These are phyloP conservation scores for Heterodera schachtii DNA, from an alignment of 1,140 invertebrate genomes.

Conservation along the genomic window DNA sequence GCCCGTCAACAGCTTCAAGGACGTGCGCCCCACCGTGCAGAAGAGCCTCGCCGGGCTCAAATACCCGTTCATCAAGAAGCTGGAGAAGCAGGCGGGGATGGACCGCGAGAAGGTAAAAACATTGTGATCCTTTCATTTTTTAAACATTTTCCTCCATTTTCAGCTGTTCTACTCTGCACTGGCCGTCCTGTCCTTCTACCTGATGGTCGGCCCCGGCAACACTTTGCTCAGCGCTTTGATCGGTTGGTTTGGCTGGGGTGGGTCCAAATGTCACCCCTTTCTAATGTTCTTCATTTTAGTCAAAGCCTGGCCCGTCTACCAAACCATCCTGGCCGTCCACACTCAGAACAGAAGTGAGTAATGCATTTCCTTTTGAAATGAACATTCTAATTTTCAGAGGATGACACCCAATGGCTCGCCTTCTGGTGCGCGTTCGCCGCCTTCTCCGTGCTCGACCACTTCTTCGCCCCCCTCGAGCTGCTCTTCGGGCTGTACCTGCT, in stretches of 20 bases:
- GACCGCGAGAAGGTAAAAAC: constrained; percentile 11
- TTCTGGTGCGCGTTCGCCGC: constrained; percentile 16
- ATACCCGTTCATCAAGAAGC: background rate
- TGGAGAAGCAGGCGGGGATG: constrained; percentile 4
- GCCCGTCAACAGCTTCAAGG: constrained; percentile 14
- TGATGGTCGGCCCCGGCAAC: constrained; percentile 89
- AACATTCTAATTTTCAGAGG: background rate
- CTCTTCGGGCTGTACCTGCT: constrained; percentile 6
- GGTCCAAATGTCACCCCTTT: background rate
- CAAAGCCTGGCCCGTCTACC: constrained; percentile 88
- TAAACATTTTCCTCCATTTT: background rate
- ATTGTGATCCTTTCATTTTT: background rate
- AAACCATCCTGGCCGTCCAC: constrained; percentile 68
- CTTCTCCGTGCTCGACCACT: constrained; percentile 15
- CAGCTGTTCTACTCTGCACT: background rate
- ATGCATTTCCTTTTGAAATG: too few relatives aligned
- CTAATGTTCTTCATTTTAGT: background rate
- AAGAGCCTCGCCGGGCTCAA: background rate
- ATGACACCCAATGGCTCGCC: constrained; percentile 26
- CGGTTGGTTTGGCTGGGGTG: constrained; percentile 70
- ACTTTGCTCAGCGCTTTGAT: constrained; percentile 90
- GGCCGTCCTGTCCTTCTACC: constrained; percentile 72
- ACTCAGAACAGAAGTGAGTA: background rate
- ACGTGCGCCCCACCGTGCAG: background rate
- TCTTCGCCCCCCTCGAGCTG: background rate